These are phyloP conservation scores for Sphenodon punctatus DNA, from an alignment of 2,797 vertebrate species.

Conservation along the genomic window DNA sequence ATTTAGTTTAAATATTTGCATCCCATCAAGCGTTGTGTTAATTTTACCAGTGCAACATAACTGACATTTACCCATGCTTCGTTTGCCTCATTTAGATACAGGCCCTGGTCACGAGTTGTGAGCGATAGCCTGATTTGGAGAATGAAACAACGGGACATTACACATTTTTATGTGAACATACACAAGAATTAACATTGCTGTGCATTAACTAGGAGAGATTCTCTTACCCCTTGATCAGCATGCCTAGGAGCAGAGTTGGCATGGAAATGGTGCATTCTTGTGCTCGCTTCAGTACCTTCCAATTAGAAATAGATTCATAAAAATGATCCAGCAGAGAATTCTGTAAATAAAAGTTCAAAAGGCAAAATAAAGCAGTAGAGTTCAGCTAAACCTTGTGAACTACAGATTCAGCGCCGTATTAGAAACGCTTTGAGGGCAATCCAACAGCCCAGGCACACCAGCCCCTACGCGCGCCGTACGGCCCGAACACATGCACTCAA, in stretches of 20 bases:
- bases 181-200: constrained; percentile 9
- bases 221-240: background rate
- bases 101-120: background rate
- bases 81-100: background rate
- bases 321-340: background rate
- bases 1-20: background rate
- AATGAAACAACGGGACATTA: background rate
- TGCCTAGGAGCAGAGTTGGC: background rate
- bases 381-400: background rate
- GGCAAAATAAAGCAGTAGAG: background rate
- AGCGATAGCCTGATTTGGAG: background rate
- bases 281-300: background rate
- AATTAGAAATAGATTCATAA: background rate
- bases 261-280: background rate
- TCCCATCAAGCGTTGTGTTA: background rate
- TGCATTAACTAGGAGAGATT: background rate
- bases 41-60: background rate
- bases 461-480: no score
- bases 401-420: background rate
- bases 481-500: no score
- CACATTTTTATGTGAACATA: background rate
- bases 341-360: background rate
- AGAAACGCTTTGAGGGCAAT: background rate
- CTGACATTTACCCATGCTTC: background rate
- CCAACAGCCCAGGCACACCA: no score